These are phyloP conservation scores for Zaprionus lachaisei DNA, from an alignment of 1,140 invertebrate genomes.

Conservation along the genomic window DNA sequence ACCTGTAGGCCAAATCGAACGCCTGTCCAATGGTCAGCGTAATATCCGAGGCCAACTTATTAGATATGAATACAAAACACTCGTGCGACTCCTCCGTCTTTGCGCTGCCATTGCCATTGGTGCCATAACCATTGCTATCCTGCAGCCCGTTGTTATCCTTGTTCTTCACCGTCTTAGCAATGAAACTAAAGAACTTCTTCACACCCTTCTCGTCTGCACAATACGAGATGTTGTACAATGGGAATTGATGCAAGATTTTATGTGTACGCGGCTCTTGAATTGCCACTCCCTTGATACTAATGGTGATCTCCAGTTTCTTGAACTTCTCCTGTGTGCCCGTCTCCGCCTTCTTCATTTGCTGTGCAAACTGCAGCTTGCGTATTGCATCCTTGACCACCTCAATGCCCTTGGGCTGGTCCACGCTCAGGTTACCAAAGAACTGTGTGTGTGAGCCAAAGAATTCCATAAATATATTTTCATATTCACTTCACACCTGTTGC, in stretches of 20 bases:
- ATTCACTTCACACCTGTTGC: slow-evolving; percentile 35
- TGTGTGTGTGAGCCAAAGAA: slow-evolving; percentile 75
- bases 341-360: slow-evolving; percentile 96
- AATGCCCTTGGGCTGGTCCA: slow-evolving; percentile 98
- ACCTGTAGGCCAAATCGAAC: slow-evolving; percentile 98
- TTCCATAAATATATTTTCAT: slow-evolving; percentile 6
- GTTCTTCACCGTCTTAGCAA: slow-evolving; percentile 92
- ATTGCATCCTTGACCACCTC: slow-evolving; percentile 98
- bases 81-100: slow-evolving; percentile 91
- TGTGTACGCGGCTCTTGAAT: slow-evolving; percentile 91
- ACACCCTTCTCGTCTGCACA: slow-evolving; percentile 99
- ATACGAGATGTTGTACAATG: slow-evolving; percentile 98
- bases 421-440: slow-evolving; percentile 97
- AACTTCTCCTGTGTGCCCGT: slow-evolving; percentile 91
- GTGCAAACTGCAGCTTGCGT: slow-evolving; percentile 96
- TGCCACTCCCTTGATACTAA: slow-evolving; percentile 97
- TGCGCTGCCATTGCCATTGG: slow-evolving; percentile 43
- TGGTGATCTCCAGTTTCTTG: slow-evolving; percentile 96
- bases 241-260: slow-evolving; percentile 96
- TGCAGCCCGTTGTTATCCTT: slow-evolving; percentile 84
- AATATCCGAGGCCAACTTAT: slow-evolving; percentile 98
- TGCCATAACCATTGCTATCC: slow-evolving; percentile 63
- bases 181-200: slow-evolving; percentile 98
- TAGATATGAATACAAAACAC: slow-evolving; percentile 98
- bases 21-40: slow-evolving; percentile 98